phyloP scores from a whole-genome alignment of 1,140 invertebrate genomes.

The Brachionus angularis region DNA sequence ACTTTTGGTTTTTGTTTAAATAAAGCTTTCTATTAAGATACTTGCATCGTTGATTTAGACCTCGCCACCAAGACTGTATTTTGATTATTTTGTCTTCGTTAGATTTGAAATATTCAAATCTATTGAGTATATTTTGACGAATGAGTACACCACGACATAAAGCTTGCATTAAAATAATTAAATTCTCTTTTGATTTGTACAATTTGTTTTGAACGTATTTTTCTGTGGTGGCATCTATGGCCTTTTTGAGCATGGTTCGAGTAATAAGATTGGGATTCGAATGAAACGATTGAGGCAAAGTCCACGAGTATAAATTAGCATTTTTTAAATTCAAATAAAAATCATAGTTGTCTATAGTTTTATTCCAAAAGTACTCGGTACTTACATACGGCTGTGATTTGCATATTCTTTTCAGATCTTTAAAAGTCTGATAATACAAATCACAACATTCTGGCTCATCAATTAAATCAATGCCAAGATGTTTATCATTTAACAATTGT shows the following conservation, averaged over 20 bases:
- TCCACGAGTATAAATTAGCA: constrained; percentile 13
- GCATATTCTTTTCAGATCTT: constrained; percentile 32
- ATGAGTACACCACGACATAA: constrained; percentile 64
- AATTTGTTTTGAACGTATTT: constrained; percentile 52
- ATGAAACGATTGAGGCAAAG: neutral
- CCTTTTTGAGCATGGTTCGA: constrained; percentile 28
- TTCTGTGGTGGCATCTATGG: constrained; percentile 53
- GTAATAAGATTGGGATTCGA: constrained; percentile 16
- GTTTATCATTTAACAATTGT: neutral
- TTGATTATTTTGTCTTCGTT: constrained; percentile 62
- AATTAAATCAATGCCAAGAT: constrained; percentile 19
- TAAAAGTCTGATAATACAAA: constrained; percentile 31
- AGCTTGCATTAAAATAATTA: constrained; percentile 63
- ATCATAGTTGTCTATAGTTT: constrained; percentile 23
- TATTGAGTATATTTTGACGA: constrained; percentile 60
- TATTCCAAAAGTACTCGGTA: constrained; percentile 42
- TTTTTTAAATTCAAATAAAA: constrained; percentile 28
- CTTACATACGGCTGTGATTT: constrained; percentile 12
- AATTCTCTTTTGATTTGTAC: constrained; percentile 54
- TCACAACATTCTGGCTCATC: constrained; percentile 1
- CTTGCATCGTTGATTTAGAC: no score
- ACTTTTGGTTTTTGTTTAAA: constrained; percentile 48
- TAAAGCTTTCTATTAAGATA: no score
- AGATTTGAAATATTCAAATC: constrained; percentile 59
- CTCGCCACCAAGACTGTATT: constrained; percentile 68